These are phyloP conservation scores for Antheraea pernyi DNA, from an alignment of 1,140 invertebrate genomes.

Conservation along the genomic window DNA sequence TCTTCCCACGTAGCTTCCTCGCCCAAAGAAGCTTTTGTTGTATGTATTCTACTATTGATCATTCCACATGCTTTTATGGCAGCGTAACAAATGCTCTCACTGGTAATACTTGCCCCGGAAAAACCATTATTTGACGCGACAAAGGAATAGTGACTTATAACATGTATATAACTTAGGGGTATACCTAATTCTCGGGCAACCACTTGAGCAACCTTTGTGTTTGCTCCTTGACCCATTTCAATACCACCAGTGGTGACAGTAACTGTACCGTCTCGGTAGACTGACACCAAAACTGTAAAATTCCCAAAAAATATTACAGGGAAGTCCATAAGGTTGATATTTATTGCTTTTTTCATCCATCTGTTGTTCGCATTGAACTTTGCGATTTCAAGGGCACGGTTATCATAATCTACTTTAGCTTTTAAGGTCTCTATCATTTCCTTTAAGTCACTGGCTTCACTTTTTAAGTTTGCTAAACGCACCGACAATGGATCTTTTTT, in stretches of 20 bases:
- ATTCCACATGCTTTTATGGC: conserved; percentile 83
- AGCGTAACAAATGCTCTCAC: conserved; percentile 85
- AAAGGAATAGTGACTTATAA: conserved; percentile 84
- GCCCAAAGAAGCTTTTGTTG: conserved; percentile 79
- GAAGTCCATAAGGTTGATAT: conserved; percentile 84
- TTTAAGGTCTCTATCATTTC: conserved; percentile 54
- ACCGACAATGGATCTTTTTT: conserved; percentile 86
- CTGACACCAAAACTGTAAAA: conserved; percentile 83
- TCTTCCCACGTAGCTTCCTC: conserved; percentile 83
- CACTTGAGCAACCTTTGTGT: conserved; percentile 84
- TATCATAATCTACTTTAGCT: conserved; percentile 78
- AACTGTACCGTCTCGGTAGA: conserved; percentile 90
- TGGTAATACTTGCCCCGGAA: conserved; percentile 87
- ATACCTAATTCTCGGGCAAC: conserved; percentile 87
- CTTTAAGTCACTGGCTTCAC: conserved; percentile 61
- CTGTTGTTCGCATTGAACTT: conserved; percentile 85
- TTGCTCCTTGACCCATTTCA: conserved; percentile 92
- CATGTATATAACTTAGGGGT: conserved; percentile 82
- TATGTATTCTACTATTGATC: conserved; percentile 82
- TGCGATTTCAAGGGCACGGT: conserved; percentile 78
- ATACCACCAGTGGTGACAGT: conserved; percentile 88
- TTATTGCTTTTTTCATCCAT: conserved; percentile 88
- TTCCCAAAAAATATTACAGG: conserved; percentile 80
- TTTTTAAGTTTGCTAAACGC: conserved; percentile 81
- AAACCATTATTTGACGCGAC: conserved; percentile 83